Evolutionary conservation across 2,113 vertebrate genomes (phyloP), one percentile per base, ranked within the genome.

Genomic region (Camelus dromedarius): DNA sequence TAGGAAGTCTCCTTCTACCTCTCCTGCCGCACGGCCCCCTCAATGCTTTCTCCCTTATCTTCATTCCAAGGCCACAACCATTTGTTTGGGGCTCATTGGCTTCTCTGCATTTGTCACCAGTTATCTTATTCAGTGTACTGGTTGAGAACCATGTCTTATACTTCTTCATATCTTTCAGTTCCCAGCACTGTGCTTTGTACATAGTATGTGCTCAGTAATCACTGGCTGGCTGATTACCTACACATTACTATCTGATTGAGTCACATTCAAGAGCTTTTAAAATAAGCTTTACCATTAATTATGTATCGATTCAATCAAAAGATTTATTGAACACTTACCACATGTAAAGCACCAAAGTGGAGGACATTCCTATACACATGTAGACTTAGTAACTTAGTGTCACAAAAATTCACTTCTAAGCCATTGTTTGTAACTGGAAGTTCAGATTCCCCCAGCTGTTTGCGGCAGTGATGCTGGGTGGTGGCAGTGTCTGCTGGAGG

Each of bases 231-330:
- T 4, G 22, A 67, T 54, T 42, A 69, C 18, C 15, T 91, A 32
- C 46, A 58, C 81, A 48, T 58, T 69, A 84, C 28, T 42, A 77
- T 18, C 26, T 38, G 16, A 80, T 0, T 56, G 14, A 86, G 26
- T 66, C 38, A 80, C 13, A 58, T 60, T 85, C 60, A 90, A 90
- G 35, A 81, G 35, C 42, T 80, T 82, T 89, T 73, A 52, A 76
- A 89, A 88, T 91, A 73, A 85, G 14, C 64, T 91, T 91, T 91
- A 72, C 48, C 20, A 87, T 76, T 14, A 60, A 88, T 77, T 2
- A 69, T 75, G 42, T 54, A 81, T 82, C 87, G 82, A 66, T 62
- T 76, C 58, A 69, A 32, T 30, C n/a, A 22, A 82, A 91, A 67
- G 10, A 67, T 85, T 42, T 73, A 42, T 19, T 67, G 56, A 93